A percentile compares a stretch with the other conserved stretches of the same genome.
These are phyloP conservation scores for Onychostoma macrolepis DNA, from an alignment of 2,113 vertebrate species.

Conservation along the genomic window DNA sequence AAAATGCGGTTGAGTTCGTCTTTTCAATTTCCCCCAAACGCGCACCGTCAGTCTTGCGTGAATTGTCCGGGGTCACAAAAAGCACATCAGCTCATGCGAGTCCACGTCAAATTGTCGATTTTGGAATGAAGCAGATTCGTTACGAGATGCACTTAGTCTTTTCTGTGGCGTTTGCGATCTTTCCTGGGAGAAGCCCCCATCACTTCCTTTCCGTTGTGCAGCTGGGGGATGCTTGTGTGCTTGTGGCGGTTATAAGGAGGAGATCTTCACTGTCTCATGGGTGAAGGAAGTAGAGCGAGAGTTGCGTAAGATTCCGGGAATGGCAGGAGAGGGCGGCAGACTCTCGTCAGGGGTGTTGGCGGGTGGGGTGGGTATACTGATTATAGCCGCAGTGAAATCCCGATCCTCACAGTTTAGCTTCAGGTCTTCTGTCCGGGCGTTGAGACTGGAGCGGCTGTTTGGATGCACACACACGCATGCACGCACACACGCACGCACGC, in stretches of 20 bases:
- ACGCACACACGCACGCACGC: not conserved
- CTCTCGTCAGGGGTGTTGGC: conserved; percentile 88
- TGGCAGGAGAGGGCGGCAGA: conserved; percentile 78
- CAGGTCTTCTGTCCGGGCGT: conserved; percentile 81
- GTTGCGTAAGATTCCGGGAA: conserved; percentile 80
- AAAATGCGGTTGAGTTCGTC: conserved; percentile 31
- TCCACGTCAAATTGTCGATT: conserved; percentile 7
- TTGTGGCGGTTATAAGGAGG: conserved; percentile 82
- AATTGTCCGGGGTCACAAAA: not conserved
- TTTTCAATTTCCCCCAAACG: not conserved
- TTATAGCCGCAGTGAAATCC: conserved; percentile 87
- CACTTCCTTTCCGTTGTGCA: conserved; percentile 54
- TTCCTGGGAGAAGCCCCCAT: conserved; percentile 24
- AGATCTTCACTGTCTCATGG: conserved; percentile 86
- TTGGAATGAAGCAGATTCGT: conserved; percentile 8
- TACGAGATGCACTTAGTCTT: conserved; percentile 18
- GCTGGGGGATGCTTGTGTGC: conserved; percentile 56
- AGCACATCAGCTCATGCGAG: conserved; percentile 6
- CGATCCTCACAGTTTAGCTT: conserved; percentile 86
- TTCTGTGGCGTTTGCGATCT: not conserved
- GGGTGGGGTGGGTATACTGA: conserved; percentile 89
- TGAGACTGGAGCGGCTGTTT: conserved; percentile 87
- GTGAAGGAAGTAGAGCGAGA: conserved; percentile 79
- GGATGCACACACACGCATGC: not conserved
- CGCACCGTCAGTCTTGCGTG: not conserved